A percentile compares a stretch with the other conserved stretches of the same genome.
phyloP scores from a whole-genome alignment of 1,140 invertebrate species.

The Andrena cerasifolii region DNA sequence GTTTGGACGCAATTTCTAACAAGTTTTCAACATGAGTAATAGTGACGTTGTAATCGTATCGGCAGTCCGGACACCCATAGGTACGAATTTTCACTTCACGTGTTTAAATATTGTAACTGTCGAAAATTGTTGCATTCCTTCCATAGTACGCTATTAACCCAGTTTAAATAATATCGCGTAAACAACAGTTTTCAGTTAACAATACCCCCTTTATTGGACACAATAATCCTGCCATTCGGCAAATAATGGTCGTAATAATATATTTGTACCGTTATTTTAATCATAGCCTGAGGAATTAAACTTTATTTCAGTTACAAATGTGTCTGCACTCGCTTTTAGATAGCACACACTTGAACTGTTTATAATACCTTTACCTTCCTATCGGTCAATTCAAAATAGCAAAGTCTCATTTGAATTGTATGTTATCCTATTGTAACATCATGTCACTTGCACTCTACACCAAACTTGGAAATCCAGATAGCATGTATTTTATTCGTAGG shows the following conservation, averaged over 20 bases:
- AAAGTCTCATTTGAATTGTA: neutral
- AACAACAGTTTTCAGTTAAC: constrained; percentile 7
- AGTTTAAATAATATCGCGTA: constrained; percentile 41
- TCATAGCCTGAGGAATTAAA: neutral
- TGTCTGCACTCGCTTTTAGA: neutral
- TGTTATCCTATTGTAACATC: neutral
- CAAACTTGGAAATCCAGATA: neutral
- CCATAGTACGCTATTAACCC: constrained; percentile 15
- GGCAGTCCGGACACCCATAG: constrained; percentile 87
- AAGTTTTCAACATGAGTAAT: constrained; percentile 65
- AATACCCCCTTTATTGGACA: neutral
- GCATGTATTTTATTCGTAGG: constrained; percentile 81
- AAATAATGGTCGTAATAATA: neutral
- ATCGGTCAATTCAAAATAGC: neutral
- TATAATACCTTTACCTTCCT: neutral
- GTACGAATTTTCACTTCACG: constrained; percentile 74
- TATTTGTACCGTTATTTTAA: neutral
- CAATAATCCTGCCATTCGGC: neutral
- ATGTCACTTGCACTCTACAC: too few relatives aligned
- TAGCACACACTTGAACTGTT: neutral
- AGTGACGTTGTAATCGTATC: constrained; percentile 85
- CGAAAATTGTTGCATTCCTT: constrained; percentile 13
- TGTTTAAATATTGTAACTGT: neutral
- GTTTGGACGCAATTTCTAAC: constrained; percentile 3
- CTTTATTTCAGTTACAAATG: neutral